Conservation (phyloP, 1,140 invertebrate genomes). For the Diachasmimorpha longicaudata region DNA sequence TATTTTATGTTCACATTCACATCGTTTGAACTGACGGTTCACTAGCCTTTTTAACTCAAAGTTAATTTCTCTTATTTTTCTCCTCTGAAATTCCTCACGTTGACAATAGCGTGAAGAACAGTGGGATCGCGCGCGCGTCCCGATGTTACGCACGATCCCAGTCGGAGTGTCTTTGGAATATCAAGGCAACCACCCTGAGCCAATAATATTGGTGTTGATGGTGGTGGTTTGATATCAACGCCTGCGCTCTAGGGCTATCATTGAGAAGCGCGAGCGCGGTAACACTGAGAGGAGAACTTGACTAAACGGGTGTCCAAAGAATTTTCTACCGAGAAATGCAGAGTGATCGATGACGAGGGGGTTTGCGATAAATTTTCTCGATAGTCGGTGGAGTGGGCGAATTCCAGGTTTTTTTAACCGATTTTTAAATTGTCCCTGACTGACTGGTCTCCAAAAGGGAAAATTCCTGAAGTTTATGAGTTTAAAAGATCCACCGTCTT, state of each 20-base stretch:
- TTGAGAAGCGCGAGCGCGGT: background rate
- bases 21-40: too few relatives aligned
- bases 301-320: slow-evolving; percentile 26
- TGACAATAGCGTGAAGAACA: slow-evolving; percentile 20
- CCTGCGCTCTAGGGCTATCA: slow-evolving; percentile 2
- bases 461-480: too few relatives aligned
- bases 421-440: too few relatives aligned
- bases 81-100: too few relatives aligned
- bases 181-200: background rate
- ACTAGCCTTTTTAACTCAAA: too few relatives aligned
- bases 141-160: slow-evolving; percentile 1
- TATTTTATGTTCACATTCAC: too few relatives aligned
- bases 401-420: too few relatives aligned
- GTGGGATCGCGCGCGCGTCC: background rate
- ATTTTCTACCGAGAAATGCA: background rate
- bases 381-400: too few relatives aligned
- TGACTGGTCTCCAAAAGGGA: too few relatives aligned
- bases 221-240: slow-evolving; percentile 33
- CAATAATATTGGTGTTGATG: background rate
- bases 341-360: slow-evolving; percentile 15
- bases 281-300: slow-evolving; percentile 18
- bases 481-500: too few relatives aligned
- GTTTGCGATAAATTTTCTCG: background rate
- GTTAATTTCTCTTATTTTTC: too few relatives aligned
- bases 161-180: background rate